Conservation (phyloP, 2,113 vertebrate species). For the Perca fluviatilis region DNA sequence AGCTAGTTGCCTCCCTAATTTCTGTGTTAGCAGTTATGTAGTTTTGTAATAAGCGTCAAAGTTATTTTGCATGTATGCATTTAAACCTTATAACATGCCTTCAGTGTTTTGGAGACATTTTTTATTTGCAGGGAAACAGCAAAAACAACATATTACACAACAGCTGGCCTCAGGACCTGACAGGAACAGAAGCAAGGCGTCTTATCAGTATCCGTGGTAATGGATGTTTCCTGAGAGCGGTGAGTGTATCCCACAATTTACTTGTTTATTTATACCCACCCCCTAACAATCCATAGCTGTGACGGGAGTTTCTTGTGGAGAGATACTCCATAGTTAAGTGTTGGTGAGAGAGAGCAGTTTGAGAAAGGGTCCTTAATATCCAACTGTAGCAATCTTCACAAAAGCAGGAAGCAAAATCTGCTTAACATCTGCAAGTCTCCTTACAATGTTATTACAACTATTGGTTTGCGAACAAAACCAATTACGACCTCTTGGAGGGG, state of each 20-base stretch:
- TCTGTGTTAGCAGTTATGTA: background rate
- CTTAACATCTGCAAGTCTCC: background rate
- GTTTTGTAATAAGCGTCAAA: background rate
- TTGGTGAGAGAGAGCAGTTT: constrained; percentile 1
- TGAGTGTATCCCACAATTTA: constrained; percentile 40
- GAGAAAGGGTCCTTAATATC: constrained; percentile 6
- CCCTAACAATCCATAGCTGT: constrained; percentile 29
- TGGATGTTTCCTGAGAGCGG: constrained; percentile 45
- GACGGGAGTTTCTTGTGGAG: constrained; percentile 4
- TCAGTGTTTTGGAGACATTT: constrained; percentile 1
- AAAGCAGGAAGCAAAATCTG: constrained; percentile 1
- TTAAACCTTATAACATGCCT: background rate
- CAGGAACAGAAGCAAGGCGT: constrained; percentile 48
- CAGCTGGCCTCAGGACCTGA: constrained; percentile 22
- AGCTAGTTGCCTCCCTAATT: background rate
- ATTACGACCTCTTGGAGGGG: background rate
- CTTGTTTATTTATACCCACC: constrained; percentile 41
- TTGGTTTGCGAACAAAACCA: background rate
- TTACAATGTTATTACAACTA: background rate
- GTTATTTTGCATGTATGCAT: background rate
- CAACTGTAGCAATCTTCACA: background rate
- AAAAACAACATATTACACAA: constrained; percentile 46
- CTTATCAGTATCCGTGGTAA: constrained; percentile 41
- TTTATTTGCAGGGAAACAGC: constrained; percentile 4
- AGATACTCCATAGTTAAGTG: background rate